phyloP scores from a whole-genome alignment of 2,113 vertebrate genomes.

The Pipra filicauda region DNA sequence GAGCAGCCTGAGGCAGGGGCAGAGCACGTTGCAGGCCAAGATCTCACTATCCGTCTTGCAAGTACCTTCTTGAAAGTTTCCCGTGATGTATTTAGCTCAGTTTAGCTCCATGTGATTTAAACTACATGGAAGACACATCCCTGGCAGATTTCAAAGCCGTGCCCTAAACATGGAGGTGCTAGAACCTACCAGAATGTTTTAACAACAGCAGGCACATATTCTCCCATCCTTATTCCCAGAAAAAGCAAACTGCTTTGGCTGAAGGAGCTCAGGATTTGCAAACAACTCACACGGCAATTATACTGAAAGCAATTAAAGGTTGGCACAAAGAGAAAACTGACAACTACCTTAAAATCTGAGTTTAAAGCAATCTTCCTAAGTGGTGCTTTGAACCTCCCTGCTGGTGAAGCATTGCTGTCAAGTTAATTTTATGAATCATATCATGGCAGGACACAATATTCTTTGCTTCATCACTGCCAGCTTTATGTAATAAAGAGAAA shows the following conservation, averaged over 20 bases:
- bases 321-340: background rate
- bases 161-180: background rate
- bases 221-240: background rate
- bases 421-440: background rate
- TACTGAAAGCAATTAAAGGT: background rate
- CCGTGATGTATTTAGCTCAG: background rate
- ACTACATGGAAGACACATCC: background rate
- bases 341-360: background rate
- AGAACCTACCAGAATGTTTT: background rate
- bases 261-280: background rate
- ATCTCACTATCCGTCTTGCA: background rate
- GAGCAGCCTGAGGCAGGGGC: background rate
- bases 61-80: background rate
- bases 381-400: background rate
- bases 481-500: background rate
- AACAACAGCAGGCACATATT: background rate
- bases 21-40: background rate
- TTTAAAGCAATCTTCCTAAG: conserved; percentile 5
- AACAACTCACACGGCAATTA: background rate
- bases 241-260: background rate
- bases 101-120: background rate
- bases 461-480: background rate
- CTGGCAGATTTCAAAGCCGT: background rate
- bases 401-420: background rate
- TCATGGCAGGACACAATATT: conserved; percentile 10